Evolutionary conservation across 53 echinoderm and acorn worm genomes (phyloP).

Genomic region (Echinarachnius parma): DNA sequence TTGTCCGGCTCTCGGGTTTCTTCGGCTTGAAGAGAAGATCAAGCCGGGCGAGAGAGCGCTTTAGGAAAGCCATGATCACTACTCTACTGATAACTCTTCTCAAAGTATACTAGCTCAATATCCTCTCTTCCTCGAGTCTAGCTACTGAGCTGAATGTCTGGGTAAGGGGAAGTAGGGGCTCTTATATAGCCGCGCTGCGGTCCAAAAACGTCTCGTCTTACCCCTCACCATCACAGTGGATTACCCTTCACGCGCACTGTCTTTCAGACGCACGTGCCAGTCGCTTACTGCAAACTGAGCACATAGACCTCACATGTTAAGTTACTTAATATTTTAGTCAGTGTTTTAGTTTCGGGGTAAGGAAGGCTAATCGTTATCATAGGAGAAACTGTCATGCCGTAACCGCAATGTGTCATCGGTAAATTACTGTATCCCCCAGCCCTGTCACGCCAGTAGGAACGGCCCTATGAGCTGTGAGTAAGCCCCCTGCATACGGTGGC

Average conservation of each 20-base stretch:
- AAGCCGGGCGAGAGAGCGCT: slow-evolving; percentile 60
- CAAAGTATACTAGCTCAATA: slow-evolving; percentile 12
- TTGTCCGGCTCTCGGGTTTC: slow-evolving; percentile 47
- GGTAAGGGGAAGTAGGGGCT: neutral
- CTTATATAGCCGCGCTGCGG: slow-evolving; percentile 15
- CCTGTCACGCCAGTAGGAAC: slow-evolving; percentile 18
- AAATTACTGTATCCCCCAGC: slow-evolving; percentile 8
- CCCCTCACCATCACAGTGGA: slow-evolving; percentile 2
- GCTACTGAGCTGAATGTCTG: neutral
- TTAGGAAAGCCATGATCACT: slow-evolving; percentile 73
- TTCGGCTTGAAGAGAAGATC: slow-evolving; percentile 69
- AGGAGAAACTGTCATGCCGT: slow-evolving; percentile 2
- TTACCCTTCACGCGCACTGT: too few relatives aligned
- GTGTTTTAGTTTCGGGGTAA: too few relatives aligned
- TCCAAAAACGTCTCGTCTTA: slow-evolving; percentile 8
- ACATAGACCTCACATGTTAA: too few relatives aligned
- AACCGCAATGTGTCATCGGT: slow-evolving; percentile 47
- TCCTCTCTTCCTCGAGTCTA: too few relatives aligned
- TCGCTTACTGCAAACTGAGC: too few relatives aligned
- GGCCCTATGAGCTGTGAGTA: too few relatives aligned
- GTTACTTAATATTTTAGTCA: too few relatives aligned
- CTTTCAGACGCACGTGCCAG: too few relatives aligned
- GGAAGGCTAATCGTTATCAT: slow-evolving; percentile 5
- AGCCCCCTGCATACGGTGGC: too few relatives aligned
- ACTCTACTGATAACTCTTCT: neutral